Conservation (phyloP, 1,140 invertebrate species). For the Drosophila neocordata region DNA sequence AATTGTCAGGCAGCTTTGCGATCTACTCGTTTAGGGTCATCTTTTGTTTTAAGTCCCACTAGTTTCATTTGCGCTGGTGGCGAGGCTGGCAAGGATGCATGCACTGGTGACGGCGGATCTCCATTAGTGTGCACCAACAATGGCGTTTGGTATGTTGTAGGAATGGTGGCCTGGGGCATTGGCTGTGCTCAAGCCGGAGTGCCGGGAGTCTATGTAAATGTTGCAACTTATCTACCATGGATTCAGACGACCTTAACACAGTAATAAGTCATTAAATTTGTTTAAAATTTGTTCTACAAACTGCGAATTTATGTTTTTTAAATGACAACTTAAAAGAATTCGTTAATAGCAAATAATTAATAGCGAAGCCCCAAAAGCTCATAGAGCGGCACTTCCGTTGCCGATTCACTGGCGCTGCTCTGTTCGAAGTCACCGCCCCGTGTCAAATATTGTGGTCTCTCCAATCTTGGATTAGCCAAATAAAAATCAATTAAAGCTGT, state of each 20-base stretch:
- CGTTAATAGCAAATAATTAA: constrained; percentile 5
- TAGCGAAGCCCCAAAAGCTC: constrained; percentile 66
- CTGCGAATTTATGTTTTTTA: background rate
- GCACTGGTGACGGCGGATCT: constrained; percentile 90
- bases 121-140: constrained; percentile 87
- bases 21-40: constrained; percentile 86
- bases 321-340: background rate
- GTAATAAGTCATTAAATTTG: constrained; percentile 13
- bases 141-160: constrained; percentile 86
- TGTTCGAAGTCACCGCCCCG: constrained; percentile 61
- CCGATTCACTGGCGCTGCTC: constrained; percentile 41
- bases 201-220: constrained; percentile 88
- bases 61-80: constrained; percentile 91
- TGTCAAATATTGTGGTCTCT: constrained; percentile 64
- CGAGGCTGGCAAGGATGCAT: constrained; percentile 90
- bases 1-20: constrained; percentile 87
- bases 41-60: constrained; percentile 85
- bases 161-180: constrained; percentile 90
- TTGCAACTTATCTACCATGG: constrained; percentile 86
- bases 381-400: constrained; percentile 65
- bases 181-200: constrained; percentile 86
- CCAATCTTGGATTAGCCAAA: constrained; percentile 55
- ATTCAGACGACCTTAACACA: constrained; percentile 83
- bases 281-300: background rate
- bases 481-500: constrained; percentile 69